phyloP scores from a whole-genome alignment of 2,113 vertebrate species.

The Pantherophis guttatus region DNA sequence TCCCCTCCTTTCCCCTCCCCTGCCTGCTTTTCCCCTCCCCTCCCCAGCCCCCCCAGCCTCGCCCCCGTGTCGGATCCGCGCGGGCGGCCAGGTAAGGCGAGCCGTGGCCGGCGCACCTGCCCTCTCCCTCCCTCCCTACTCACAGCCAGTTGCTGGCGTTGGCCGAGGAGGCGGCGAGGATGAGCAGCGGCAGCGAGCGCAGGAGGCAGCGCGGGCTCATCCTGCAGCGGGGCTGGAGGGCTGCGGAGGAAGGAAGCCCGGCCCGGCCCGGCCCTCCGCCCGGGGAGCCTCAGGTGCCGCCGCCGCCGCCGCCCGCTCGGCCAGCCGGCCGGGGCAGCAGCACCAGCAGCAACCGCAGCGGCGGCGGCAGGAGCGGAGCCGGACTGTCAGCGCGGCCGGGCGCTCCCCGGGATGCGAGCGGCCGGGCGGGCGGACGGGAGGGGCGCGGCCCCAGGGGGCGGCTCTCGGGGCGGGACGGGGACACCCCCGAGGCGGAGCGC shows the following conservation, averaged over 20 bases:
- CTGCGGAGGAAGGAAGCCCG: constrained; percentile 3
- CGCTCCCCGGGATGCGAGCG: constrained; percentile 64
- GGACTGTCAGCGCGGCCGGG: constrained; percentile 70
- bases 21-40: too few species aligned
- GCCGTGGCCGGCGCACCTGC: background rate
- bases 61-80: background rate
- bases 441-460: constrained; percentile 54
- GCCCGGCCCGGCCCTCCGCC: constrained; percentile 35
- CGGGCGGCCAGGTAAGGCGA: background rate
- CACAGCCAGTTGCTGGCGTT: constrained; percentile 98
- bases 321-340: background rate
- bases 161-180: constrained; percentile 91
- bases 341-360: constrained; percentile 45
- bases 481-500: constrained; percentile 64
- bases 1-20: too few species aligned
- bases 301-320: constrained; percentile 11
- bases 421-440: constrained; percentile 11
- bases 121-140: constrained; percentile 68
- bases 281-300: constrained; percentile 37
- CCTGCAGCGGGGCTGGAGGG: constrained; percentile 49
- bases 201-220: constrained; percentile 88
- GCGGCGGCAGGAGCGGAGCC: constrained; percentile 61
- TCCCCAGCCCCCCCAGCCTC: too few species aligned
- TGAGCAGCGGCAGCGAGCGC: constrained; percentile 91
- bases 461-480: constrained; percentile 63